phyloP scores from a whole-genome alignment of 1,140 invertebrate species.

The Caerostris darwini region DNA sequence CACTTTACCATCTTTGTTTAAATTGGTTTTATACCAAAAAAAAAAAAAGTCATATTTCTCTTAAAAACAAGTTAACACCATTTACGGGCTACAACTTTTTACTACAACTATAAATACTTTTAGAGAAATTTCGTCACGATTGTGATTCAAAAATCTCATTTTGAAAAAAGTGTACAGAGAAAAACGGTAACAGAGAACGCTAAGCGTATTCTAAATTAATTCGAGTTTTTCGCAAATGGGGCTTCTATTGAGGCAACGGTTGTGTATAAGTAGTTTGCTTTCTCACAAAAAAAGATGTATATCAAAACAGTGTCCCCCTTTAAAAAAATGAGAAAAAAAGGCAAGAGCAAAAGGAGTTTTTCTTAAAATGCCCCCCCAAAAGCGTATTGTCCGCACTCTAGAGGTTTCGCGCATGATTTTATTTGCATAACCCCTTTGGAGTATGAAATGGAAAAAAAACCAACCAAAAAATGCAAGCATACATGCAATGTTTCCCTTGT shows the following conservation, averaged over 20 bases:
- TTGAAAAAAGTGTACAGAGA: background rate
- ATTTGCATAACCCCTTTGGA: slow-evolving; percentile 68
- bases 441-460: slow-evolving; percentile 58
- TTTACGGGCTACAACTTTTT: background rate
- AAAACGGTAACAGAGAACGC: slow-evolving; percentile 8
- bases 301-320: slow-evolving; percentile 50
- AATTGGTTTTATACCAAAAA: background rate
- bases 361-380: slow-evolving; percentile 53
- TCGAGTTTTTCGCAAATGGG: slow-evolving; percentile 64
- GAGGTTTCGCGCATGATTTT: slow-evolving; percentile 69
- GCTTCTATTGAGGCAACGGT: background rate
- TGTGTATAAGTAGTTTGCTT: slow-evolving; percentile 22
- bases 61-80: slow-evolving; percentile 16
- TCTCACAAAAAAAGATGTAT: background rate
- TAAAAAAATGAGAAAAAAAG: background rate
- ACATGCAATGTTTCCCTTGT: slow-evolving; percentile 42
- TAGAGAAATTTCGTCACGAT: slow-evolving; percentile 32
- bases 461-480: slow-evolving; percentile 7
- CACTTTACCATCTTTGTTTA: background rate
- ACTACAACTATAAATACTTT: slow-evolving; percentile 21
- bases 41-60: background rate
- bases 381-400: slow-evolving; percentile 61
- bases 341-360: slow-evolving; percentile 19
- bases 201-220: slow-evolving; percentile 72
- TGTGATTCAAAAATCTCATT: slow-evolving; percentile 66